These are phyloP conservation scores for Syritta pipiens DNA, from an alignment of 2,888 invertebrate species.

Conservation along the genomic window DNA sequence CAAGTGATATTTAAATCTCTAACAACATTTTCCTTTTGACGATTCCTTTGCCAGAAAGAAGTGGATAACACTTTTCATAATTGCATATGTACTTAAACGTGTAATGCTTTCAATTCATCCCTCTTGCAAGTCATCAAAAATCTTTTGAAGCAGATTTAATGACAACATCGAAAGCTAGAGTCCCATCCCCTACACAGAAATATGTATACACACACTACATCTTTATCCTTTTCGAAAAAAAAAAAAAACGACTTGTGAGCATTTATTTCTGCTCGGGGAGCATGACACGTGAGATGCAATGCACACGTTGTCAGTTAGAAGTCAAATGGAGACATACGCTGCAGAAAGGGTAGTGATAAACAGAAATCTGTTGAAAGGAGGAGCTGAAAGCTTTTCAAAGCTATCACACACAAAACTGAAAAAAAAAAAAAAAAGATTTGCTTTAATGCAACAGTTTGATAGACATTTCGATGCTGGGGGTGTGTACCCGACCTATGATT, in stretches of 20 bases:
- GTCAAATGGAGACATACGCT: conserved; percentile 13
- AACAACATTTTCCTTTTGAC: too few relatives aligned
- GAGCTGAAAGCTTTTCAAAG: conserved; percentile 61
- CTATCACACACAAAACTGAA: conserved; percentile 2
- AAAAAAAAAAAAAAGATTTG: conserved; percentile 4
- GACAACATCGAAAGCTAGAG: neutral
- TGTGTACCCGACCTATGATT: conserved; percentile 62
- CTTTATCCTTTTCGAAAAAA: too few relatives aligned
- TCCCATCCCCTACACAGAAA: neutral
- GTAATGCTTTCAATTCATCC: conserved; percentile 8
- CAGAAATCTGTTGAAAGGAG: conserved; percentile 38
- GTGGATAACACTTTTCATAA: conserved; percentile 22
- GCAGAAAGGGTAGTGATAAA: conserved; percentile 9
- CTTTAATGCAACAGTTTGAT: conserved; percentile 65
- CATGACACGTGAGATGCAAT: neutral
- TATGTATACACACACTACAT: too few relatives aligned
- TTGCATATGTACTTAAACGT: conserved; percentile 38
- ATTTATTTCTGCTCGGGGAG: too few relatives aligned
- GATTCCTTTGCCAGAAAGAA: neutral
- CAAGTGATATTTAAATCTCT: too few relatives aligned
- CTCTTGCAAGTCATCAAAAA: conserved; percentile 2
- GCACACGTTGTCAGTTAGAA: conserved; percentile 7
- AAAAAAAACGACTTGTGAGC: too few relatives aligned
- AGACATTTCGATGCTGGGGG: conserved; percentile 45
- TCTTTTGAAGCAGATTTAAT: conserved; percentile 12